Evolutionary conservation across 2,888 invertebrate species (phyloP), one percentile per base, ranked within the genome.

Genomic region (Idaea aversata): DNA sequence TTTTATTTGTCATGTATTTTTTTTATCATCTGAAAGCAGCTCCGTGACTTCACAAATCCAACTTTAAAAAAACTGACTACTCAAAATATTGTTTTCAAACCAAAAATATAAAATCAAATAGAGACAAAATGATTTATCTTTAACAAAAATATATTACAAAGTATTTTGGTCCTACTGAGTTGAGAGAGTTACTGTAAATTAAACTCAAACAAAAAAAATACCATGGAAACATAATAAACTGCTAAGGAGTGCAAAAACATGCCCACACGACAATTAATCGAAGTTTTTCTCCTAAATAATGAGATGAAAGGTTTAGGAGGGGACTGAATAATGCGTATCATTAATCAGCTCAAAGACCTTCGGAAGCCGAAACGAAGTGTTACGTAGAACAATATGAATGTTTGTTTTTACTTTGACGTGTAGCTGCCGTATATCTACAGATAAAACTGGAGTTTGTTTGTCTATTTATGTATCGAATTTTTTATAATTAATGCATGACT

Each of bases 191-290:
- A 1, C 25, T 25, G 25, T 25, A 25, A 25, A 47, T 47, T 47
- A 47, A 6, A 47, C 47, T 47, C 7, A 47, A 13, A 47, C 4
- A 0, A 47, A 10, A 47, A 47, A 47, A 47, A 47, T 13, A 47
- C 47, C 13, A 7, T 7, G 13, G 7, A 47, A 47, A 47, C 47
- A 47, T 13, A 13, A 47, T 47, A 47, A 47, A 47, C 7, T 47
- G 47, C 47, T 10, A 47, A 47, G 10, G 47, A 47, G 47, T 3
- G 47, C 47, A 47, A 47, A 47, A 47, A 47, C 47, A 47, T 47
- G 47, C 47, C 47, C 47, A 47, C 47, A 47, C 47, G 47, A 47
- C 47, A 47, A 47, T 47, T 47, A 47, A 47, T 47, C 47, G 47
- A 47, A 47, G 47, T 47, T 47, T 47, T 47, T 47, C 47, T 47